Evolutionary conservation across 1,140 invertebrate genomes (phyloP).

Genomic region (Leptopilina clavipes): DNA sequence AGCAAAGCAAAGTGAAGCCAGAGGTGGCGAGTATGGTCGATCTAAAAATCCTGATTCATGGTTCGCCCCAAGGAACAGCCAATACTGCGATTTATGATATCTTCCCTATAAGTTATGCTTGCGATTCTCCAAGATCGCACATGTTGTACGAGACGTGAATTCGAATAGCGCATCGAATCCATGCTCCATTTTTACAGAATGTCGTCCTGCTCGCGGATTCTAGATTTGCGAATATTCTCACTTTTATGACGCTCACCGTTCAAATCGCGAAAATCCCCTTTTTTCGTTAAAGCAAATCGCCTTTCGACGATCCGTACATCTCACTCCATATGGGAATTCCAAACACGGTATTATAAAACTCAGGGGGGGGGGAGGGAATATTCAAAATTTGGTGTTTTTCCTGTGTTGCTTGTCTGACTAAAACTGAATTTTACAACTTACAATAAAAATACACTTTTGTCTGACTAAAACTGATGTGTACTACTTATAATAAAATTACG

Average conservation of each 20-base stretch:
- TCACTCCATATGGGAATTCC: neutral
- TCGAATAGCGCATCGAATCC: constrained; percentile 22
- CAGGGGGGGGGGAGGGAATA: no score
- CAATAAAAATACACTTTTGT: no score
- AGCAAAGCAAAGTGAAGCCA: constrained; percentile 16
- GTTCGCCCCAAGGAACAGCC: constrained; percentile 24
- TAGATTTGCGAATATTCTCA: constrained; percentile 20
- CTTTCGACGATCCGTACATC: neutral
- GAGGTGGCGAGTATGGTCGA: constrained; percentile 34
- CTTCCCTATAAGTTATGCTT: constrained; percentile 30
- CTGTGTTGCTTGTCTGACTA: no score
- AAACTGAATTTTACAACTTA: no score
- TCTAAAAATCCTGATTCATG: constrained; percentile 34
- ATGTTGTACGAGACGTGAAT: constrained; percentile 33
- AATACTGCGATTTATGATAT: constrained; percentile 29
- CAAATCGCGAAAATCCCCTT: constrained; percentile 15
- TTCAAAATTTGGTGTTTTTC: no score
- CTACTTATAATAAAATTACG: no score
- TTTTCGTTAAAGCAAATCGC: constrained; percentile 11
- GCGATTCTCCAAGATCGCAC: constrained; percentile 30
- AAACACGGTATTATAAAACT: neutral
- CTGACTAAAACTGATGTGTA: no score
- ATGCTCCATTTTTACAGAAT: neutral
- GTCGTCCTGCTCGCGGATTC: constrained; percentile 11
- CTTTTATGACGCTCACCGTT: constrained; percentile 1